Evolutionary conservation across 2,797 vertebrate genomes (phyloP).

Genomic region (Serranus cabrilla): DNA sequence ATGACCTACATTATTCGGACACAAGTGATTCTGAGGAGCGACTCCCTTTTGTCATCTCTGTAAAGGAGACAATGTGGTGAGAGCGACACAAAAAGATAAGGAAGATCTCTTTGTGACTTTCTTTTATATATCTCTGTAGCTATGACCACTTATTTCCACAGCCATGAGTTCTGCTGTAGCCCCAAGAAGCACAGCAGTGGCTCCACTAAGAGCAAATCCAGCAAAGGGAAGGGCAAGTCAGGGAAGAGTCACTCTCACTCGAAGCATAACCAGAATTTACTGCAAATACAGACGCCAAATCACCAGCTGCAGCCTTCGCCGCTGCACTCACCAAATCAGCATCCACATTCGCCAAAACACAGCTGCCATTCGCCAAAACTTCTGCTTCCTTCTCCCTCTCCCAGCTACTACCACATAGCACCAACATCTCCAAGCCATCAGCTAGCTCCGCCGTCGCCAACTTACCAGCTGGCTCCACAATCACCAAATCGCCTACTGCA

Average conservation of each 20-base stretch:
- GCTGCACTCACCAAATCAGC: slow-evolving; percentile 69
- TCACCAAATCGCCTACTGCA: slow-evolving; percentile 52
- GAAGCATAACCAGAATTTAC: slow-evolving; percentile 73
- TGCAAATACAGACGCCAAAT: slow-evolving; percentile 68
- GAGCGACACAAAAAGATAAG: slow-evolving; percentile 21
- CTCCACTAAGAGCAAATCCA: slow-evolving; percentile 72
- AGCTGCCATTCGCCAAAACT: slow-evolving; percentile 62
- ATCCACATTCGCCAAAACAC: slow-evolving; percentile 50
- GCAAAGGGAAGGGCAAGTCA: slow-evolving; percentile 76
- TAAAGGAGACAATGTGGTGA: slow-evolving; percentile 34
- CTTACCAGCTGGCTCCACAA: slow-evolving; percentile 50
- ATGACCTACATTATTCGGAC: slow-evolving; percentile 73
- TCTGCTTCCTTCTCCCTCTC: slow-evolving; percentile 75
- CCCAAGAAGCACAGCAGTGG: slow-evolving; percentile 73
- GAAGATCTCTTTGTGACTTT: slow-evolving; percentile 8
- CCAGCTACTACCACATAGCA: slow-evolving; percentile 82
- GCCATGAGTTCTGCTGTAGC: slow-evolving; percentile 83
- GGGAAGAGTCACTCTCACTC: slow-evolving; percentile 65
- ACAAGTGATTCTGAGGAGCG: slow-evolving; percentile 51
- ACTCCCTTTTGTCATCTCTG: slow-evolving; percentile 41
- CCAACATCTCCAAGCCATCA: slow-evolving; percentile 64
- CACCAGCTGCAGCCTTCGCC: slow-evolving; percentile 66
- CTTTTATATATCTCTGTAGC: slow-evolving; percentile 15
- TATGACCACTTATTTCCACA: slow-evolving; percentile 86
- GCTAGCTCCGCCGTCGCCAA: slow-evolving; percentile 52